phyloP scores from a whole-genome alignment of 1,140 invertebrate genomes.

The Glossosoma conforme region DNA sequence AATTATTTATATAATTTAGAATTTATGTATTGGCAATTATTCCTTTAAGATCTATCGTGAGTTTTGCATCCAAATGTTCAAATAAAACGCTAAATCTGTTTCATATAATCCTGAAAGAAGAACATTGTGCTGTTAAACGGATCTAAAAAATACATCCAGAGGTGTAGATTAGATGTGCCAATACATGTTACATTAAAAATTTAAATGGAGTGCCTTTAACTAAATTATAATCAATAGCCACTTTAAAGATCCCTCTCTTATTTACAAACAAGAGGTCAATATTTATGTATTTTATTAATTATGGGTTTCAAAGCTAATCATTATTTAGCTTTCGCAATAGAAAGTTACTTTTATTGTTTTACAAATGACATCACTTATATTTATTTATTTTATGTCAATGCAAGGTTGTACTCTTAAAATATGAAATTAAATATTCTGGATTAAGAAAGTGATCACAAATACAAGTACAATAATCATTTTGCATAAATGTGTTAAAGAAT shows the following conservation, averaged over 20 bases:
- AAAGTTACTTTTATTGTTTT: neutral
- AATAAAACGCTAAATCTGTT: neutral
- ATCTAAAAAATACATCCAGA: neutral
- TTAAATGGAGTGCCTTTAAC: slow-evolving; percentile 21
- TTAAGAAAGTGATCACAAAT: neutral
- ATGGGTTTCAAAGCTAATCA: slow-evolving; percentile 9
- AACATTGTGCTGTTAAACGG: neutral
- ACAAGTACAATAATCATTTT: neutral
- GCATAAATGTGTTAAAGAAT: neutral
- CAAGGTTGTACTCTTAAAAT: neutral
- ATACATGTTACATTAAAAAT: slow-evolving; percentile 1
- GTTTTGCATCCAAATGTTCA: slow-evolving; percentile 3
- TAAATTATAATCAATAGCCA: slow-evolving; percentile 18
- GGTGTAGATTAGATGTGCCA: neutral
- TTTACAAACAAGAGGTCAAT: slow-evolving; percentile 9
- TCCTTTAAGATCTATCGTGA: slow-evolving; percentile 1
- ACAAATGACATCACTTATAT: too few species aligned
- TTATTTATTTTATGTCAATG: slow-evolving; percentile 2
- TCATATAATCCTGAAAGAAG: neutral
- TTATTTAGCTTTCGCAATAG: neutral
- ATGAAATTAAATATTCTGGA: neutral
- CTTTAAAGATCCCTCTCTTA: slow-evolving; percentile 7
- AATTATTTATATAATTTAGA: neutral
- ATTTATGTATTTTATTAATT: slow-evolving; percentile 4
- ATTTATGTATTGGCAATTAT: slow-evolving; percentile 11